phyloP scores from a whole-genome alignment of 2,113 vertebrate species.

The Ardeotis arabs region DNA sequence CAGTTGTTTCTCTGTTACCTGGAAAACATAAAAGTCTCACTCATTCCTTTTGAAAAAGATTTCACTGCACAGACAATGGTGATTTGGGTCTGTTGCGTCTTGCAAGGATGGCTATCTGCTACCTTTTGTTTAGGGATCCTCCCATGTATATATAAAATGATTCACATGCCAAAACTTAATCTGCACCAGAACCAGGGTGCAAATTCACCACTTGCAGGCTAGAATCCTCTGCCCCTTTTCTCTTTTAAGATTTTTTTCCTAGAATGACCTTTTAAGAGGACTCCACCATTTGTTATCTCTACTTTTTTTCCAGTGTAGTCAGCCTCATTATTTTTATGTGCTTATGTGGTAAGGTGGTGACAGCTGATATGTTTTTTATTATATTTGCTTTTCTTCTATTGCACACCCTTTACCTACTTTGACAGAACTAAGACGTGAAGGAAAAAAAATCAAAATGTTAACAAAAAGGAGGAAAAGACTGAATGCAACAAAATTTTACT shows the following conservation, averaged over 20 bases:
- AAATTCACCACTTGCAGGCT: background rate
- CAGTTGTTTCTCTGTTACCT: background rate
- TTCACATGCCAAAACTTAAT: background rate
- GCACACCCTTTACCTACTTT: background rate
- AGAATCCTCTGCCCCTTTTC: background rate
- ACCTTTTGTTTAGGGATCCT: background rate
- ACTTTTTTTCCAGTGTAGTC: background rate
- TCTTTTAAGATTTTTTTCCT: background rate
- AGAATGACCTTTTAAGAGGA: background rate
- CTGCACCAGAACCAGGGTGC: background rate
- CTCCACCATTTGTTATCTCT: background rate
- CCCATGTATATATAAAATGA: background rate
- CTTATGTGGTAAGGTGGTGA: background rate
- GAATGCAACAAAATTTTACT: background rate
- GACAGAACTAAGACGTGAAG: background rate
- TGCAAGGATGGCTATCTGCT: background rate
- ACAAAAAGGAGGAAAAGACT: background rate
- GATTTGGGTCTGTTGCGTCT: background rate
- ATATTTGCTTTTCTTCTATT: conserved; percentile 11
- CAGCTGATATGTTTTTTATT: background rate
- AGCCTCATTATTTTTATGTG: background rate
- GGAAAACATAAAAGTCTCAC: background rate
- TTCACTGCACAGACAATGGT: background rate
- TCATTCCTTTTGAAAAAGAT: background rate
- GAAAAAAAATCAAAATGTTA: background rate